Evolutionary conservation across 1,140 invertebrate genomes (phyloP).

Genomic region (Penaeus chinensis): DNA sequence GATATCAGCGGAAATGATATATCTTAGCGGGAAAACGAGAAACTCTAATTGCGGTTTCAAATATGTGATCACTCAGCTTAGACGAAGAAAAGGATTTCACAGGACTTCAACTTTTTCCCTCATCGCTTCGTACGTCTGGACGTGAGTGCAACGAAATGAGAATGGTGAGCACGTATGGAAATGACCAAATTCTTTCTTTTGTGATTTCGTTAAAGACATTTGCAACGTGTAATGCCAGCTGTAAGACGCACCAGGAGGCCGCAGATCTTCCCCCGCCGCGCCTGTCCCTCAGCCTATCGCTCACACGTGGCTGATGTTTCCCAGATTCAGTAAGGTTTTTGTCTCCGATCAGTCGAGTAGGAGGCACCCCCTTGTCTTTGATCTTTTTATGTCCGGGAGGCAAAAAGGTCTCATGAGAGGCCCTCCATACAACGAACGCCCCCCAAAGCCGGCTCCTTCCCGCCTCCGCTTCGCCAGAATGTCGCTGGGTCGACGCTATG

Average conservation of each 20-base stretch:
- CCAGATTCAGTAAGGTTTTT: background rate
- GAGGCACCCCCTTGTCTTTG: constrained; percentile 55
- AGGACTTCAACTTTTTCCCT: background rate
- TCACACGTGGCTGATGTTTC: constrained; percentile 7
- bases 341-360: constrained; percentile 30
- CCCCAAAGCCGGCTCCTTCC: too few relatives aligned
- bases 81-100: constrained; percentile 21
- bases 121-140: background rate
- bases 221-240: background rate
- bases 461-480: too few relatives aligned
- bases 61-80: constrained; percentile 59
- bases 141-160: too few relatives aligned
- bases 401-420: constrained; percentile 21
- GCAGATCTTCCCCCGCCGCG: background rate
- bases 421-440: too few relatives aligned
- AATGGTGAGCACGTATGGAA: too few relatives aligned
- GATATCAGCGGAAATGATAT: constrained; percentile 40
- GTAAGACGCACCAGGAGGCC: background rate
- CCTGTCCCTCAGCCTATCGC: background rate
- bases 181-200: background rate
- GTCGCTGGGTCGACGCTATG: too few relatives aligned
- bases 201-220: background rate
- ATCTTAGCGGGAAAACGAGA: constrained; percentile 52
- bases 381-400: constrained; percentile 52
- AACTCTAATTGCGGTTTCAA: constrained; percentile 61